These are phyloP conservation scores for Holacanthus passer DNA, from an alignment of 2,113 vertebrate genomes.

Conservation along the genomic window DNA sequence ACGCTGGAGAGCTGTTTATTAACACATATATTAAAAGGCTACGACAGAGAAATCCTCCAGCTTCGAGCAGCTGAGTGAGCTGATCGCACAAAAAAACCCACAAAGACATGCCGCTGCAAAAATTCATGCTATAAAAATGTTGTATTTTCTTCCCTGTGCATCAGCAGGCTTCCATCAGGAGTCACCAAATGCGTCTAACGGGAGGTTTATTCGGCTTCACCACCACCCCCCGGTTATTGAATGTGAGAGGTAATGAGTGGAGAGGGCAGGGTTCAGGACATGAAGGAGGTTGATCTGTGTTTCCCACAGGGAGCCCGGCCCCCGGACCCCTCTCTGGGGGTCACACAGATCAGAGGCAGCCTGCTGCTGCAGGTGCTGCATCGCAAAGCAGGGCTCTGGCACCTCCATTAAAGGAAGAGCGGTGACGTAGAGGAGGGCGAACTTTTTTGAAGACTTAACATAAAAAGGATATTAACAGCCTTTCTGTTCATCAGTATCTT, in stretches of 20 bases:
- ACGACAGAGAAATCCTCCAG: conserved; percentile 38
- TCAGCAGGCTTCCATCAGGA: conserved; percentile 30
- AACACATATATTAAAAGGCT: conserved; percentile 65
- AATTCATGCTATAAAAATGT: conserved; percentile 27
- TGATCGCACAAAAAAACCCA: conserved; percentile 47
- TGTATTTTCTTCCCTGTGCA: conserved; percentile 29
- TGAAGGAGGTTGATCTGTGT: conserved; percentile 74
- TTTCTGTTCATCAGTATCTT: conserved; percentile 66
- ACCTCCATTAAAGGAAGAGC: conserved; percentile 47
- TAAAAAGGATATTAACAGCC: conserved; percentile 60
- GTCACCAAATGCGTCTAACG: conserved; percentile 33
- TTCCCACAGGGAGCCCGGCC: conserved; percentile 67
- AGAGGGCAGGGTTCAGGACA: conserved; percentile 70
- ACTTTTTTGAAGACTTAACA: conserved; percentile 57
- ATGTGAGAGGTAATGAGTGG: conserved; percentile 76
- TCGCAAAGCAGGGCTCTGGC: conserved; percentile 43
- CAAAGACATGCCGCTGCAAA: conserved; percentile 20
- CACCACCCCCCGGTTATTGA: conserved; percentile 57
- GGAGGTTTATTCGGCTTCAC: conserved; percentile 44
- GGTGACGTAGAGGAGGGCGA: conserved; percentile 43
- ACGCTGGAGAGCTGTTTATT: conserved; percentile 52
- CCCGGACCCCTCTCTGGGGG: conserved; percentile 58
- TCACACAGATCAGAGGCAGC: conserved; percentile 68
- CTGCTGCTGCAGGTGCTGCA: conserved; percentile 68
- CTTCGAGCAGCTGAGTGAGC: conserved; percentile 47